Percentiles rank a stretch among this genome's conserved stretches.
Evolutionary conservation across 2,888 invertebrate species (phyloP).

Genomic region (Caenorhabditis parvicauda): DNA sequence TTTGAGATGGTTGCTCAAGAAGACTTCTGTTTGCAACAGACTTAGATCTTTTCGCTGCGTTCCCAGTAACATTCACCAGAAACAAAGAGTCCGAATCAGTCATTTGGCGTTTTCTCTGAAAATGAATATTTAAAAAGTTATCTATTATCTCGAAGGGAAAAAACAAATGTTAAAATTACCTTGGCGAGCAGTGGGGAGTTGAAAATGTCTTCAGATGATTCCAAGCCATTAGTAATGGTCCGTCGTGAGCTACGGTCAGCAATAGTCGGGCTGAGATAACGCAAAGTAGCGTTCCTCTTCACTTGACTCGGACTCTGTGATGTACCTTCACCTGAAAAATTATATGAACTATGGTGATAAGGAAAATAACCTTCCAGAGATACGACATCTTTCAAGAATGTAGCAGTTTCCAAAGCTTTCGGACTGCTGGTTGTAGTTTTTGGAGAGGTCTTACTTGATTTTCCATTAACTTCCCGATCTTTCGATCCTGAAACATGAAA

Average conservation of each 20-base stretch:
- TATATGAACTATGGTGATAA: too few species aligned
- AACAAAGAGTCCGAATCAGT: conserved; percentile 17
- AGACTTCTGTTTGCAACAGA: conserved; percentile 14
- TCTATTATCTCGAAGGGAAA: background rate
- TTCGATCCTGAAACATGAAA: too few species aligned
- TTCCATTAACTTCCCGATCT: too few species aligned
- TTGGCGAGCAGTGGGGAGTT: conserved; percentile 8
- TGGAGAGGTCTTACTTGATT: too few species aligned
- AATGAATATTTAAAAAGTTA: background rate
- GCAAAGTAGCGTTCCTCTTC: conserved; percentile 1
- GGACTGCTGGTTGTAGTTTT: too few species aligned
- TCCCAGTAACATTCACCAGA: conserved; percentile 11
- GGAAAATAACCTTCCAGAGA: too few species aligned
- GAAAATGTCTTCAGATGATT: conserved; percentile 17
- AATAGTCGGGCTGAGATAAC: conserved; percentile 20
- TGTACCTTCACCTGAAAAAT: conserved; percentile 16
- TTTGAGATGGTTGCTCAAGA: conserved; percentile 14
- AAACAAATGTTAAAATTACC: conserved; percentile 5
- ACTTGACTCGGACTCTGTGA: background rate
- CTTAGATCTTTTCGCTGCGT: conserved; percentile 14
- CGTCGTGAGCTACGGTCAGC: background rate
- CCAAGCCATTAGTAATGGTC: conserved; percentile 7
- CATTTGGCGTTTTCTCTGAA: conserved; percentile 26
- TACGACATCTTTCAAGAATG: too few species aligned
- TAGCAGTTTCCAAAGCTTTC: too few species aligned